Evolutionary conservation across 2,113 vertebrate species (phyloP).

Genomic region (Syngnathus floridae): DNA sequence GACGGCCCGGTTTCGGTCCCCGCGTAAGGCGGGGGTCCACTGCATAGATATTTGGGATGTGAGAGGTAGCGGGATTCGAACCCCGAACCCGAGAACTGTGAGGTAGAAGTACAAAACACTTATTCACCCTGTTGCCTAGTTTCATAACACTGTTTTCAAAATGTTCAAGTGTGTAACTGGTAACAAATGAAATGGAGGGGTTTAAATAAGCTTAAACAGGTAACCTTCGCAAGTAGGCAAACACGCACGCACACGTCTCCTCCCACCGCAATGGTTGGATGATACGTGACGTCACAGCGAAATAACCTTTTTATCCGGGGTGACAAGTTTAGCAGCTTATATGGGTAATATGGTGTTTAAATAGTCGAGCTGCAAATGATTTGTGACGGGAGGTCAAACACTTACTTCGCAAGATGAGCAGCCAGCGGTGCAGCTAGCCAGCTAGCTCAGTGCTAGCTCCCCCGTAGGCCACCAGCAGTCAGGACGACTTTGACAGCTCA

Average conservation of each 20-base stretch:
- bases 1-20: too few relatives aligned
- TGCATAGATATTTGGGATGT: too few relatives aligned
- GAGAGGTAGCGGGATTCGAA: background rate
- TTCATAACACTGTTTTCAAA: background rate
- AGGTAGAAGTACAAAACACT: too few relatives aligned
- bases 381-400: background rate
- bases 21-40: too few relatives aligned
- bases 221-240: background rate
- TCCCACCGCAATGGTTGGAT: too few relatives aligned
- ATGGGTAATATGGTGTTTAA: background rate
- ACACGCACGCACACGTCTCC: background rate
- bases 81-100: too few relatives aligned
- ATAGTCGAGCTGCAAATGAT: background rate
- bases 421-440: conserved; percentile 1
- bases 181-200: background rate
- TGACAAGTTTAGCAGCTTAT: background rate
- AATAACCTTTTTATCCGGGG: background rate
- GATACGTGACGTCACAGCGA: background rate
- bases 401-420: background rate
- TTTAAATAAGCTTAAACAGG: background rate
- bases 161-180: background rate
- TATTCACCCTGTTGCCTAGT: too few relatives aligned
- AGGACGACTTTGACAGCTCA: conserved; percentile 1
- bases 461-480: conserved; percentile 1
- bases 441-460: background rate